Base-by-base conservation (phyloP, 2,113 vertebrate genomes). In the Macroglossus sobrinus region DNA sequence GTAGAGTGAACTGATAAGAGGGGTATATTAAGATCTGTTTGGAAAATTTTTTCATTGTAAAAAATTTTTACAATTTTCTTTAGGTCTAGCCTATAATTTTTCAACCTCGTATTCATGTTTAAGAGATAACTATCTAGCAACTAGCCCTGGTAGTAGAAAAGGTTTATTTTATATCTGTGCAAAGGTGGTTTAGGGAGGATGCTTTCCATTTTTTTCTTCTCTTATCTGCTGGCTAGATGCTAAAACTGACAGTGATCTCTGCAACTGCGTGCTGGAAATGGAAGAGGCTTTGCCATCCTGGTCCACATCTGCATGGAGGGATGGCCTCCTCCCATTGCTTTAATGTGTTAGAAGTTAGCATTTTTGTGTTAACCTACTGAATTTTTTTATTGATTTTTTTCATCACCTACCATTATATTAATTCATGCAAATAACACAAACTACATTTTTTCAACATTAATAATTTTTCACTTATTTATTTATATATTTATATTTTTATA, bases 21-120 rank as follows among this genome's bases (percentile, higher is more conserved):
- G 24, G 13, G 1, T 11, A 93, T 68, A 68, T 40, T 78, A 61
- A 95, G 15, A 78, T 50, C 8, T 69, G 21, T 64, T 84, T 64
- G 43, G 28, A 89, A 26, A 35, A 88, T 8, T 50, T 71, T 86
- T 76, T 72, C 45, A 84, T 40, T 87, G 64, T 75, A 76, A n/a
- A n/a, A n/a, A n/a, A 93, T 68, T 95, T 81, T 93, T 74, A 88
- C 4, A 64, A 40, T 87, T 86, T 95, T 66, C 87, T 35, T 61
- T 2, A 50, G 19, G 19, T 19, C 28, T 96, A 75, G 53, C 24
- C 22, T 88, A 8, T 85, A 94, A 95, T 95, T 97, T 91, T 97
- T 28, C 75, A 88, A 92, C 11, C 3, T 10, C 22, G 0, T 19
- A 71, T 84, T 95, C 26, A 40, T 59, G 69, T 95, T 95, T 55